These are phyloP conservation scores for Tyria jacobaeae DNA, from an alignment of 2,888 invertebrate species.

Conservation along the genomic window DNA sequence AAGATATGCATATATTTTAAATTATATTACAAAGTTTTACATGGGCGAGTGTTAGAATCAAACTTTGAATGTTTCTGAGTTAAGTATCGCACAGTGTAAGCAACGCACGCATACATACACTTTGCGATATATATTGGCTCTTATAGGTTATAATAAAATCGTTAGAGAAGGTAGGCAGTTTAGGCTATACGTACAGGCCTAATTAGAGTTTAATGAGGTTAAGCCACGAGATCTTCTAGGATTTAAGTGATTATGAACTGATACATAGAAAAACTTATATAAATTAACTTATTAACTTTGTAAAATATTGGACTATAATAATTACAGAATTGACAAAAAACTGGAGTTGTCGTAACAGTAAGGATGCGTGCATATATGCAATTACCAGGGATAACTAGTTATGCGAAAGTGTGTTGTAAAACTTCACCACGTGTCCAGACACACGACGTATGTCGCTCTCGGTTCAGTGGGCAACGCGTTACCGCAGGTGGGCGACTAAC, in stretches of 20 bases:
- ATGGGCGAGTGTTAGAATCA: not conserved
- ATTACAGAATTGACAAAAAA: conserved; percentile 40
- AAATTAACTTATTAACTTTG: conserved; percentile 19
- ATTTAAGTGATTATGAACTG: too few relatives aligned
- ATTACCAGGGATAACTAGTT: conserved; percentile 32
- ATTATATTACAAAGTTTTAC: not conserved
- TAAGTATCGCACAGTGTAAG: too few relatives aligned
- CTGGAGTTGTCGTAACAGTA: conserved; percentile 33
- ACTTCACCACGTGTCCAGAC: conserved; percentile 65
- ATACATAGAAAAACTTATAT: not conserved
- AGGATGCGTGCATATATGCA: conserved; percentile 10
- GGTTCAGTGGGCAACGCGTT: conserved; percentile 77
- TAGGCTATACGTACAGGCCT: too few relatives aligned
- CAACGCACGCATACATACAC: too few relatives aligned
- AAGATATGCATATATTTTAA: not conserved
- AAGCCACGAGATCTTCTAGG: too few relatives aligned
- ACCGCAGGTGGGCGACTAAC: conserved; percentile 83
- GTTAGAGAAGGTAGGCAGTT: too few relatives aligned
- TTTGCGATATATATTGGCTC: not conserved
- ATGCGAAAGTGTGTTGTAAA: conserved; percentile 57
- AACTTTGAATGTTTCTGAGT: too few relatives aligned
- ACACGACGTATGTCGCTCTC: conserved; percentile 74
- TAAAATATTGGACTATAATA: conserved; percentile 33
- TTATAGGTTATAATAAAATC: too few relatives aligned
- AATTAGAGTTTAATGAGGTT: too few relatives aligned